Conservation (phyloP, 2,113 vertebrate species). For the Addax nasomaculatus region DNA sequence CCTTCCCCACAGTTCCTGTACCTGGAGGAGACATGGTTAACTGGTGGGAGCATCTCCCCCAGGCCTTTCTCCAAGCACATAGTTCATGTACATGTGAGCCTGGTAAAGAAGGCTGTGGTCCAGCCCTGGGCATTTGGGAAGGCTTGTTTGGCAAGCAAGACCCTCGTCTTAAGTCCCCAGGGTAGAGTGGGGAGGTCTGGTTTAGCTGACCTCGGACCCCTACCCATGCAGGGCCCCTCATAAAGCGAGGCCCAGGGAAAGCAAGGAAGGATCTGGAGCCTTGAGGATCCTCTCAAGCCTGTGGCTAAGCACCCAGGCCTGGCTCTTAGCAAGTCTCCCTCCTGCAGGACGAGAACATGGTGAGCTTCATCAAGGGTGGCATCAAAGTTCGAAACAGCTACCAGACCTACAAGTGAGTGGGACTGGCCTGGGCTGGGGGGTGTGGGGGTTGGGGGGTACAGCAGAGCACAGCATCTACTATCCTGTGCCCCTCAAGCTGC, state of each 20-base stretch:
- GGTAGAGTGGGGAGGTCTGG: background rate
- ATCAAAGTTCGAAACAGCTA: slow-evolving; percentile 98
- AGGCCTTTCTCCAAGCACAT: background rate
- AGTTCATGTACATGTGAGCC: background rate
- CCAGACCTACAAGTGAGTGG: slow-evolving; percentile 95
- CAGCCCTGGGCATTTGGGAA: background rate
- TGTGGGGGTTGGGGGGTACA: background rate
- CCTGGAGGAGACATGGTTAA: background rate
- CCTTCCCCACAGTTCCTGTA: background rate
- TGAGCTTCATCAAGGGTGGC: slow-evolving; percentile 98
- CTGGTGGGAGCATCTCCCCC: background rate
- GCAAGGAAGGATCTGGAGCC: background rate
- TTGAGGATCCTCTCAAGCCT: background rate
- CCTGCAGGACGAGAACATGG: slow-evolving; percentile 97
- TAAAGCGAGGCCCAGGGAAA: background rate
- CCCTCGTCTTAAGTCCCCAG: background rate
- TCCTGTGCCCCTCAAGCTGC: background rate
- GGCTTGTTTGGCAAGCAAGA: background rate
- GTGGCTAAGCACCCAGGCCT: background rate
- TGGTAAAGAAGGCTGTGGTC: background rate
- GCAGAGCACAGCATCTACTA: fast-evolving
- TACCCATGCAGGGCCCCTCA: background rate
- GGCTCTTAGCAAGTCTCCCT: slow-evolving; percentile 32
- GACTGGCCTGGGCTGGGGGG: background rate
- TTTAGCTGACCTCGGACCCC: background rate